These are phyloP conservation scores for Merluccius polli DNA, from an alignment of 2,797 vertebrate species.

Conservation along the genomic window DNA sequence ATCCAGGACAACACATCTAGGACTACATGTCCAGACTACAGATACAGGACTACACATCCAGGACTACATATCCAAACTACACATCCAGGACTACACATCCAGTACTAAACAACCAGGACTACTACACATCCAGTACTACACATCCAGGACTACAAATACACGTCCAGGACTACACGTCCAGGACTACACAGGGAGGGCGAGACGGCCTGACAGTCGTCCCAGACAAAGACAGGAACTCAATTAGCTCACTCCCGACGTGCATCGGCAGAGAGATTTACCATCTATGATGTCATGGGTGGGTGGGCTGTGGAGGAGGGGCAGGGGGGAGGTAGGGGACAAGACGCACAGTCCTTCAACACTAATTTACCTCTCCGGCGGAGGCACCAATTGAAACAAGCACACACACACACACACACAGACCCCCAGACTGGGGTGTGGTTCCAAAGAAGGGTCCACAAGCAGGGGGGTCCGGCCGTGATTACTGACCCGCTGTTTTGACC, in stretches of 20 bases:
- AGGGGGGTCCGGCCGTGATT: background rate
- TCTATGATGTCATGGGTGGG: constrained; percentile 73
- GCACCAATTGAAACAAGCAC: constrained; percentile 29
- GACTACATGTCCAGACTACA: too few relatives aligned
- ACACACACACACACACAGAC: background rate
- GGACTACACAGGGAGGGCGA: constrained; percentile 25
- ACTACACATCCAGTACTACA: too few relatives aligned
- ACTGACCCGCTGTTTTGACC: background rate
- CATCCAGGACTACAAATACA: too few relatives aligned
- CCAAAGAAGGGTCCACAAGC: constrained; percentile 23
- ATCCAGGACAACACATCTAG: too few relatives aligned
- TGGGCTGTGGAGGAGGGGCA: constrained; percentile 29
- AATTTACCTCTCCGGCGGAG: constrained; percentile 24
- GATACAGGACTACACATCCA: too few relatives aligned
- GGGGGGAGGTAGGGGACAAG: background rate
- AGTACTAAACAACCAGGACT: too few relatives aligned
- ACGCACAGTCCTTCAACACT: constrained; percentile 27
- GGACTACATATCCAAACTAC: too few relatives aligned
- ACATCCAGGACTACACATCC: too few relatives aligned
- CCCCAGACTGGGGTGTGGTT: constrained; percentile 14
- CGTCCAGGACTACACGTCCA: background rate
- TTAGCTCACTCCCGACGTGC: constrained; percentile 69
- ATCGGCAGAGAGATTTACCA: constrained; percentile 70
- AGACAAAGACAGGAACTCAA: constrained; percentile 78
- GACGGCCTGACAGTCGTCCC: constrained; percentile 63